phyloP scores from a whole-genome alignment of 2,113 vertebrate genomes.

The Gymnorhina tibicen region DNA sequence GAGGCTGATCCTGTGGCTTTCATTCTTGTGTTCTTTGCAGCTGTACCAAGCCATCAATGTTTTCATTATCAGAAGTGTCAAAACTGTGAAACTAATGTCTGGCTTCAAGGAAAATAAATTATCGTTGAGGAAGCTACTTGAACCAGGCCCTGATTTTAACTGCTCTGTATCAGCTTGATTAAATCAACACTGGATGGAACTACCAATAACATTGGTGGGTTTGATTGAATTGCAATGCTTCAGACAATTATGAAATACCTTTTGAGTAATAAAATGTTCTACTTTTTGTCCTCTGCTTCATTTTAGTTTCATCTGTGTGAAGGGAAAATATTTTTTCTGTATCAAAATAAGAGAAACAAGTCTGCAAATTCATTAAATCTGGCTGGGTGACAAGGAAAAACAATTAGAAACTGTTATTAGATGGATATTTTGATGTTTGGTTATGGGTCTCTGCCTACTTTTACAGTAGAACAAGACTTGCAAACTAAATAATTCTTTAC shows the following conservation, averaged over 20 bases:
- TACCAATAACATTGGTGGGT: conserved; percentile 13
- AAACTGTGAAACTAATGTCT: conserved; percentile 8
- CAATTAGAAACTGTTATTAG: neutral
- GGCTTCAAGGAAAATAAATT: conserved; percentile 58
- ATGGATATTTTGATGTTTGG: neutral
- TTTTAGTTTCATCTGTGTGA: neutral
- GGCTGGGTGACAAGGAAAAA: neutral
- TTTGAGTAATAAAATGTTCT: neutral
- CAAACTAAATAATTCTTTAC: neutral
- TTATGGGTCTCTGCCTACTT: neutral
- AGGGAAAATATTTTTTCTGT: neutral
- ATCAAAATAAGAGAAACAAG: neutral
- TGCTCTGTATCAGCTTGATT: conserved; percentile 59
- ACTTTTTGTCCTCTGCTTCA: neutral
- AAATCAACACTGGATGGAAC: conserved; percentile 41
- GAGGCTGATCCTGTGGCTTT: neutral
- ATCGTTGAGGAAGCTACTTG: conserved; percentile 6
- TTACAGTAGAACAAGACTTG: neutral
- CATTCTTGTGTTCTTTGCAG: neutral
- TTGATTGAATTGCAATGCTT: conserved; percentile 33
- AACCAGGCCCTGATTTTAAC: neutral
- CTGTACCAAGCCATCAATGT: neutral
- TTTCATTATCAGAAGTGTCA: conserved; percentile 60
- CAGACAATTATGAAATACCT: neutral
- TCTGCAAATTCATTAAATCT: neutral